phyloP scores from a whole-genome alignment of 2,888 invertebrate genomes.

The Epinotia brunnichana region DNA sequence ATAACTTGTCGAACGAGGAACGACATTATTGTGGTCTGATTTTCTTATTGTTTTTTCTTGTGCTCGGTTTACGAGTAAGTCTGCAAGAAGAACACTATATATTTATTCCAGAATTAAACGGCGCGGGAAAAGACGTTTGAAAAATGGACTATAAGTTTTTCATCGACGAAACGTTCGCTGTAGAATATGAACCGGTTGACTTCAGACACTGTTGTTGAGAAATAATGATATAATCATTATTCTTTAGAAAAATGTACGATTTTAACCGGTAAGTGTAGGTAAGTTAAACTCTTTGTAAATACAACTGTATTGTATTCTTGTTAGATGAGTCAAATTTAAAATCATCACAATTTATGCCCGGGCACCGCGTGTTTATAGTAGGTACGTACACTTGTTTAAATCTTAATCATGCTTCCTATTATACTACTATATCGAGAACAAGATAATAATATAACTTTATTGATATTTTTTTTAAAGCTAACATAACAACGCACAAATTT shows the following conservation, averaged over 20 bases:
- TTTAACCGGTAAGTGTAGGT: conserved; percentile 5
- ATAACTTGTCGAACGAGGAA: neutral
- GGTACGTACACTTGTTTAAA: conserved; percentile 22
- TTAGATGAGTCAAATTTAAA: conserved; percentile 19
- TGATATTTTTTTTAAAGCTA: conserved; percentile 17
- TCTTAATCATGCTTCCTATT: conserved; percentile 18
- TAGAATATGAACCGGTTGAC: neutral
- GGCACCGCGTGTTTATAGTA: conserved; percentile 28
- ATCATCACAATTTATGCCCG: conserved; percentile 43
- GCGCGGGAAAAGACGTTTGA: neutral
- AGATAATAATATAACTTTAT: conserved; percentile 28
- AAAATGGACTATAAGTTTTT: neutral
- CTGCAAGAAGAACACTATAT: neutral
- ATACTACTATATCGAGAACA: conserved; percentile 7
- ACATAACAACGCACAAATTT: conserved; percentile 30
- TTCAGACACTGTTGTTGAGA: conserved; percentile 3
- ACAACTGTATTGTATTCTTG: conserved; percentile 40
- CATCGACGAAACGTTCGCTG: neutral
- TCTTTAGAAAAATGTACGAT: neutral
- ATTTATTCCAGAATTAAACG: neutral
- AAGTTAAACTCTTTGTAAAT: conserved; percentile 35
- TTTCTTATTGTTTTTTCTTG: neutral
- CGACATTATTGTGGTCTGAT: neutral
- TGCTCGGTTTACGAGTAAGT: neutral
- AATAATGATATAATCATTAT: neutral